Evolutionary conservation across 1,140 invertebrate species (phyloP), one percentile per base, ranked within the genome.

Genomic region (Drosophila nebulosa): DNA sequence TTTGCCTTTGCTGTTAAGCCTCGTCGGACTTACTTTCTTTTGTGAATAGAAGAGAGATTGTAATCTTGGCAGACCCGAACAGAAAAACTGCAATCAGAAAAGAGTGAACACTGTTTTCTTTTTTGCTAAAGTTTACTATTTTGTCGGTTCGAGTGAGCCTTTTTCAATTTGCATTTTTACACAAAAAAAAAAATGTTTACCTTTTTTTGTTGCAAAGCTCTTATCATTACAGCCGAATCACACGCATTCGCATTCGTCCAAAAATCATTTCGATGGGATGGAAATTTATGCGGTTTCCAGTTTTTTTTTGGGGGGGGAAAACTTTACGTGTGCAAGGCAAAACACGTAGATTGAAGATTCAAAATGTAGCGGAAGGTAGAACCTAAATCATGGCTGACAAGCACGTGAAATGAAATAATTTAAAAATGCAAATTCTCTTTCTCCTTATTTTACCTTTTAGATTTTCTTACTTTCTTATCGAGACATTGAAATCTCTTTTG

Each of bases 371-470:
- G 26, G 26, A 55, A 55, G 26, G 52, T 30, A 32, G n/a, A 55
- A 73, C 74, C 74, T 73, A 69, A 73, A 76, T 76, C 74, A 76
- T 69, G 70, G 61, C 52, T 76, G 74, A 69, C 74, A 76, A 76
- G 74, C 57, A 73, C 70, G 74, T 73, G 64, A 76, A 76, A 73
- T 76, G 74, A 76, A 76, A 73, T 76, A 69, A 76, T 76, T 76
- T 76, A 53, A 76, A 76, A 76, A 76, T 73, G 69, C 64, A 68
- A 76, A 76, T 73, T 73, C 50, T 39, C 36, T 30, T 46, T 56
- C 39, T 46, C 16, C 39, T 46, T 10, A 4, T 46, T 46, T 21
- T 21, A 46, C 39, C 39, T 46, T 46, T 46, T 46, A 21, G 39
- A 46, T 46, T 46, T 46, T 18, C 39, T 46, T 46, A 46, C 21